Conservation (phyloP, 2,888 invertebrate species). For the Schizotus pectinicornis region DNA sequence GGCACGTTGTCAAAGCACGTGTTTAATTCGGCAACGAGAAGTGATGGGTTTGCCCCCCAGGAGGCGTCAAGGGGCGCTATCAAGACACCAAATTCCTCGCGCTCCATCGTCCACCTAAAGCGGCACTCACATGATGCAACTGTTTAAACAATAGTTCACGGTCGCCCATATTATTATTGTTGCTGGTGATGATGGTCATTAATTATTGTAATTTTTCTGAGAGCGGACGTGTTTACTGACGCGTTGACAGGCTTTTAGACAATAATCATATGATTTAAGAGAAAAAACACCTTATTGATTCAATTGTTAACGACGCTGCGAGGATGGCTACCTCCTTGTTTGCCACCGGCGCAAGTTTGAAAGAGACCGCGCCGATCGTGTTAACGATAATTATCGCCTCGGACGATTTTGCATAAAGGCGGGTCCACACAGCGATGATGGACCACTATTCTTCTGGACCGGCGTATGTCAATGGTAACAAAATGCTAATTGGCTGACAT, state of each 20-base stretch:
- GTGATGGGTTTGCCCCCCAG: constrained; percentile 37
- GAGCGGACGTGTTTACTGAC: constrained; percentile 1
- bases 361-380: neutral
- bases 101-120: constrained; percentile 6
- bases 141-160: constrained; percentile 25
- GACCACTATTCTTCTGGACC: no score
- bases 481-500: no score
- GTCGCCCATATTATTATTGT: constrained; percentile 21
- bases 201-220: neutral
- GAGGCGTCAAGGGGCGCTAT: constrained; percentile 40
- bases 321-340: constrained; percentile 1
- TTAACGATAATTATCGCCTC: neutral
- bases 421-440: no score
- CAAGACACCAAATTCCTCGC: constrained; percentile 38
- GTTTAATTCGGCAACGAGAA: constrained; percentile 38
- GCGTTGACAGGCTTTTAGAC: constrained; percentile 20
- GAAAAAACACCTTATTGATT: constrained; percentile 19
- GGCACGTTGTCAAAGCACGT: constrained; percentile 40
- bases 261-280: constrained; percentile 21
- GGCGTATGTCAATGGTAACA: no score
- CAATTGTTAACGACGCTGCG: constrained; percentile 8
- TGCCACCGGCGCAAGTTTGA: neutral
- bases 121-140: constrained; percentile 21
- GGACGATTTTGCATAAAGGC: no score
- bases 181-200: constrained; percentile 14